phyloP scores from a whole-genome alignment of 2,113 vertebrate genomes.

The Rynchops niger region DNA sequence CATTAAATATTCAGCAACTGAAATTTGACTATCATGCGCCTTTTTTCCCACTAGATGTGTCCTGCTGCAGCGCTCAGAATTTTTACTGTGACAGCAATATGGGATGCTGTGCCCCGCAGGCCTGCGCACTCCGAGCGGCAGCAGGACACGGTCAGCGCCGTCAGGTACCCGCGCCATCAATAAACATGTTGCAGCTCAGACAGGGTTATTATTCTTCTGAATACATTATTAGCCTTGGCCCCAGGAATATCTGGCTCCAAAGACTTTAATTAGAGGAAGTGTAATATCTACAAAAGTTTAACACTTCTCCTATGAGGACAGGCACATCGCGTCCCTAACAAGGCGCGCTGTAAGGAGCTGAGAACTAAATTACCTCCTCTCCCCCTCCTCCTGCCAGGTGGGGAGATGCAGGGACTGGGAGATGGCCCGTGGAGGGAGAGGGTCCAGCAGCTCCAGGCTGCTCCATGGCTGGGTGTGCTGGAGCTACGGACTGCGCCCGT shows the following conservation, averaged over 20 bases:
- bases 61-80: slow-evolving; percentile 61
- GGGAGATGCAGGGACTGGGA: rapidly evolving
- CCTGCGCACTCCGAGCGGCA: slow-evolving; percentile 46
- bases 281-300: slow-evolving; percentile 56
- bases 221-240: slow-evolving; percentile 64
- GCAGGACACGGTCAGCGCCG: slow-evolving; percentile 73
- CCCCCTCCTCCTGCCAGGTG: neutral
- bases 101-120: slow-evolving; percentile 78
- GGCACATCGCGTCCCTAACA: neutral
- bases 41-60: slow-evolving; percentile 25
- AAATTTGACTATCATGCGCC: slow-evolving; percentile 89
- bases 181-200: slow-evolving; percentile 7
- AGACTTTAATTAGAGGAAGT: slow-evolving; percentile 74
- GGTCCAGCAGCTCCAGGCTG: rapidly evolving
- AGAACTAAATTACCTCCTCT: neutral
- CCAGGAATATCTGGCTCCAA: slow-evolving; percentile 46
- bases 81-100: slow-evolving; percentile 74
- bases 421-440: rapidly evolving
- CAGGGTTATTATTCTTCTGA: slow-evolving; percentile 57
- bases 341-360: neutral
- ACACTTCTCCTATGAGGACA: neutral
- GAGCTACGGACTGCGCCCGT: no score
- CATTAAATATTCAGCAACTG: slow-evolving; percentile 99
- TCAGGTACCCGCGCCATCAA: slow-evolving; percentile 71
- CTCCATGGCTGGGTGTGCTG: neutral